Conservation (phyloP, 92 coral and sea anemone genomes). For the Epizoanthus fatuus region DNA sequence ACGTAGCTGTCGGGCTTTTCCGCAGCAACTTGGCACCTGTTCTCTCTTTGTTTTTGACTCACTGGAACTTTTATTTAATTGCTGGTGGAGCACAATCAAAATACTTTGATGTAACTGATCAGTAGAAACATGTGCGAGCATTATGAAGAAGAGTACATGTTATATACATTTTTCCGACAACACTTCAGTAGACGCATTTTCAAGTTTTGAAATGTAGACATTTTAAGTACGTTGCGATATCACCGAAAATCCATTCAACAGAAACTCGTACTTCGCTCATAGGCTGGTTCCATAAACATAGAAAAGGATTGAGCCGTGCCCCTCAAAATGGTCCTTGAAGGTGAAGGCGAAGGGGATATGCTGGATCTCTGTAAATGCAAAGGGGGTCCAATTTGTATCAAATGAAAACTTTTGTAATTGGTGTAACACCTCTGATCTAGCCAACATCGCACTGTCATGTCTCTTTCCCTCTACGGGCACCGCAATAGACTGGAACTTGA, state of each 20-base stretch:
- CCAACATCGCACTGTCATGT: not conserved
- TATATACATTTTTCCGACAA: constrained; percentile 42
- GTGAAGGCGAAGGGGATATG: constrained; percentile 40
- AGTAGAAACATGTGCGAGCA: constrained; percentile 28
- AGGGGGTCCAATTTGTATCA: not conserved
- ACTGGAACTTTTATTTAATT: not conserved
- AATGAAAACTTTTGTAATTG: not conserved
- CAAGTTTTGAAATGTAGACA: constrained; percentile 35
- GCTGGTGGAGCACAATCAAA: constrained; percentile 2
- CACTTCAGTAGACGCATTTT: constrained; percentile 31
- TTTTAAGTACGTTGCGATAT: not conserved
- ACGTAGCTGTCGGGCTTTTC: not conserved
- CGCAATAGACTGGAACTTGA: not conserved
- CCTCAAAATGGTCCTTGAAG: constrained; percentile 56
- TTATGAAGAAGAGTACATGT: constrained; percentile 3
- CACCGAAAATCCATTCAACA: constrained; percentile 10
- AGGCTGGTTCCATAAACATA: constrained; percentile 7
- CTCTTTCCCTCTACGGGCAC: constrained; percentile 6
- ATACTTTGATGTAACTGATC: not conserved
- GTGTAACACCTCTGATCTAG: not conserved
- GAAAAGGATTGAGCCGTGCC: constrained; percentile 16
- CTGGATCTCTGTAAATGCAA: constrained; percentile 3
- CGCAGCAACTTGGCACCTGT: not conserved
- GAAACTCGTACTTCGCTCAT: constrained; percentile 7
- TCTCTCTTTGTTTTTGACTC: not conserved